Percentiles rank a stretch among this genome's conserved stretches.
Evolutionary conservation across 2,113 vertebrate genomes (phyloP).

Genomic region (Phocoena sinus): DNA sequence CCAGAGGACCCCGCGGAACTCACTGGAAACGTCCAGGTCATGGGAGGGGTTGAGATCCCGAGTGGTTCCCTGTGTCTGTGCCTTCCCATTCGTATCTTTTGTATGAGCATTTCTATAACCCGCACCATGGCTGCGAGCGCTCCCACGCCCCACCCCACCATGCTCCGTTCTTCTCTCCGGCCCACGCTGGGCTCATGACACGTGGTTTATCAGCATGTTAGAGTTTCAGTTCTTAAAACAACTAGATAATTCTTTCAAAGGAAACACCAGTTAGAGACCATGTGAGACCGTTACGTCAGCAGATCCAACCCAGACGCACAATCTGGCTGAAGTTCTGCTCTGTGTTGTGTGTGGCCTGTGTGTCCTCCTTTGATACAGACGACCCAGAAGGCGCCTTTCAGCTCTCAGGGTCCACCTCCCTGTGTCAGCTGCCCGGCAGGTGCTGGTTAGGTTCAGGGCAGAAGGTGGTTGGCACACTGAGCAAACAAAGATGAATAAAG

Average conservation of each 20-base stretch:
- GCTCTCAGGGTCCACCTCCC: neutral
- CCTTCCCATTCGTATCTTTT: neutral
- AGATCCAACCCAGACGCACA: neutral
- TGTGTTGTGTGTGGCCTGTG: neutral
- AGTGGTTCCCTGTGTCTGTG: too few relatives aligned
- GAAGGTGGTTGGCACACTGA: neutral
- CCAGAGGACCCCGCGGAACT: neutral
- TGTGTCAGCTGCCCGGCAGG: neutral
- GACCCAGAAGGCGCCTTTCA: neutral
- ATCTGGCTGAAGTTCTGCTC: neutral
- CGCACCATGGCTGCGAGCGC: neutral
- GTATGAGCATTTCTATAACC: neutral
- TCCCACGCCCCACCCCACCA: too few relatives aligned
- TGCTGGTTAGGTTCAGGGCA: neutral
- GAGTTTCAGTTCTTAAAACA: neutral
- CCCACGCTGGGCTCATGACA: neutral
- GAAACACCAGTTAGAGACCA: neutral
- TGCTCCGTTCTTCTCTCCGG: neutral
- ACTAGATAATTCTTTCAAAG: neutral
- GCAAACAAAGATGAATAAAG: neutral
- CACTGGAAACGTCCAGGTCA: neutral
- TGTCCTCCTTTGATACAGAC: neutral
- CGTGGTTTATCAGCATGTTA: neutral
- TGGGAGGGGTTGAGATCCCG: too few relatives aligned
- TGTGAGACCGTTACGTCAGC: neutral